Evolutionary conservation across 2,113 vertebrate genomes (phyloP).

Genomic region (Actenoides hombroni): DNA sequence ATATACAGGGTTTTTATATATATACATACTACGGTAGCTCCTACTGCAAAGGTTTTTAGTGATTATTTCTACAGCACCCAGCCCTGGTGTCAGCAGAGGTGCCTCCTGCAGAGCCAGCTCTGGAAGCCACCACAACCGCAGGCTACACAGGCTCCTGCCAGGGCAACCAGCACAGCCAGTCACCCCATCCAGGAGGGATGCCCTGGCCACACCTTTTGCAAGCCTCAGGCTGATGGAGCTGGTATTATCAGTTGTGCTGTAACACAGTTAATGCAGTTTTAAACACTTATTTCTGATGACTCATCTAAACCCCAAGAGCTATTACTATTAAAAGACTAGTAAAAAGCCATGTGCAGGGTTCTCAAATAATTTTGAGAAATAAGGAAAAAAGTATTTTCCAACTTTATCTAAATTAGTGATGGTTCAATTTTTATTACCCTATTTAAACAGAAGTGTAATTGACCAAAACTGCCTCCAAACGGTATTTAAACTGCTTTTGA

Average conservation of each 20-base stretch:
- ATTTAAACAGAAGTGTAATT: neutral
- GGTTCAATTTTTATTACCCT: neutral
- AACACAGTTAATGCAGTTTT: neutral
- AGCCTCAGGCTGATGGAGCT: neutral
- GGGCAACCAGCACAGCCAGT: neutral
- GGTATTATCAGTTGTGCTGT: neutral
- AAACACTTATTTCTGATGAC: neutral
- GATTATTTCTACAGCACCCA: neutral
- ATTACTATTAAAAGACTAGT: neutral
- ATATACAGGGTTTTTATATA: neutral
- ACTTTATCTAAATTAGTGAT: neutral
- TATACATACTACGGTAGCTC: neutral
- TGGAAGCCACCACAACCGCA: neutral
- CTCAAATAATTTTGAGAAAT: neutral
- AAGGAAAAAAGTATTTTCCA: neutral
- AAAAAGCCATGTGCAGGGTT: neutral
- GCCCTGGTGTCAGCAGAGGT: neutral
- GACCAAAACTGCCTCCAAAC: neutral
- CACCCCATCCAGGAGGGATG: fast-evolving
- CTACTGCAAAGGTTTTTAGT: neutral
- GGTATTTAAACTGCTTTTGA: neutral
- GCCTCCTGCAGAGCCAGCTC: neutral
- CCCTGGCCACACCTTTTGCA: neutral
- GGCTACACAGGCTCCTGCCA: neutral
- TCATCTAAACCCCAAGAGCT: neutral